These are phyloP conservation scores for Gastrophysa polygoni DNA, from an alignment of 2,888 invertebrate species.

Conservation along the genomic window DNA sequence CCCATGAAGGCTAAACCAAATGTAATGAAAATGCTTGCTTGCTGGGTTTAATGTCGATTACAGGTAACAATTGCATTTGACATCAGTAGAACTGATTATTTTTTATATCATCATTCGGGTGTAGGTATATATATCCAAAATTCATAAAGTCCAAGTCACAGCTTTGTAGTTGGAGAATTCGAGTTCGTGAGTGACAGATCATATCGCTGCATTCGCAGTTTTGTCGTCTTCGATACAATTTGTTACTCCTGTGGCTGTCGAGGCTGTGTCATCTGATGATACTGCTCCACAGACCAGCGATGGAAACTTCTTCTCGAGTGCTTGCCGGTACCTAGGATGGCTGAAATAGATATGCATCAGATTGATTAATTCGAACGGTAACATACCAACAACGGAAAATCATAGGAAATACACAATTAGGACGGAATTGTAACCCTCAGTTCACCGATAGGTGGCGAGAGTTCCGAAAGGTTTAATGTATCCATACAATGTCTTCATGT, in stretches of 20 bases:
- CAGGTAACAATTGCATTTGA: slow-evolving; percentile 38
- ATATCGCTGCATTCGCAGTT: background rate
- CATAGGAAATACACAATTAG: too few species aligned
- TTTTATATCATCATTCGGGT: slow-evolving; percentile 13
- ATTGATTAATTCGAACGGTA: too few species aligned
- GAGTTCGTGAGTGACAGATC: slow-evolving; percentile 62
- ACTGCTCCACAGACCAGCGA: slow-evolving; percentile 69
- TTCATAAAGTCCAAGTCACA: slow-evolving; percentile 28
- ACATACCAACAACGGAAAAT: too few species aligned
- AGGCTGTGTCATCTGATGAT: slow-evolving; percentile 66
- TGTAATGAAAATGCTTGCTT: slow-evolving; percentile 35
- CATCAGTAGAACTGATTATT: slow-evolving; percentile 20
- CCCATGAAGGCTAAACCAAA: too few species aligned
- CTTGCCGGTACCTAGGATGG: slow-evolving; percentile 80
- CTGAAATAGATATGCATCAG: slow-evolving; percentile 54
- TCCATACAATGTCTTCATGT: too few species aligned
- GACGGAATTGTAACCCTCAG: too few species aligned
- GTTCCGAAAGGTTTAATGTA: too few species aligned
- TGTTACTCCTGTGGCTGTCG: slow-evolving; percentile 72
- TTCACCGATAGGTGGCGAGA: too few species aligned
- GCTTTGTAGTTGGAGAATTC: slow-evolving; percentile 7
- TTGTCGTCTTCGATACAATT: slow-evolving; percentile 65
- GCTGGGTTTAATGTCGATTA: slow-evolving; percentile 45
- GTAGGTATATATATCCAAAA: slow-evolving; percentile 32
- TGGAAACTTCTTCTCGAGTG: slow-evolving; percentile 78